Conservation (phyloP, 2,888 invertebrate genomes). For the Cheilosia vernalis region DNA sequence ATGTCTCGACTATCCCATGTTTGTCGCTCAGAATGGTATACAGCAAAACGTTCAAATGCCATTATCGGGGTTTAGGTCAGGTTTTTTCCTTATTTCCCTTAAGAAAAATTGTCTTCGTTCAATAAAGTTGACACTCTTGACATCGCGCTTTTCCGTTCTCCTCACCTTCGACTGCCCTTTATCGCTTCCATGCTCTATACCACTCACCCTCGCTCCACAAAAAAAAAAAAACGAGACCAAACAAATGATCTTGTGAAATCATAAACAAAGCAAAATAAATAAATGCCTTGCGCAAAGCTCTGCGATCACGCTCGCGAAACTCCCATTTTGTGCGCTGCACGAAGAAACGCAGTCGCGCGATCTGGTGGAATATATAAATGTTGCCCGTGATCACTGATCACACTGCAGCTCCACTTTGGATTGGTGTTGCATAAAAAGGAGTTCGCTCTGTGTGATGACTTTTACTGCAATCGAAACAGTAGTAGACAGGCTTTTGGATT, state of each 20-base stretch:
- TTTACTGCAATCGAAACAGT: constrained; percentile 58
- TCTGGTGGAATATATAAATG: constrained; percentile 1
- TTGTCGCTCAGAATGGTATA: constrained; percentile 13
- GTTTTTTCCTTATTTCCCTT: constrained; percentile 3
- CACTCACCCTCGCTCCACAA: background rate
- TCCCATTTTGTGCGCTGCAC: constrained; percentile 44
- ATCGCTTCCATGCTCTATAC: background rate
- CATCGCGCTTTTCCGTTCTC: constrained; percentile 26
- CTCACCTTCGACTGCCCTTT: background rate
- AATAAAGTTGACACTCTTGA: constrained; percentile 64
- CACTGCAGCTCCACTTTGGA: constrained; percentile 49
- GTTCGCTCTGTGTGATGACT: constrained; percentile 43
- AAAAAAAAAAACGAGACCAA: constrained; percentile 52
- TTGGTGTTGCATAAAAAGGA: constrained; percentile 63
- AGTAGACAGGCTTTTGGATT: constrained; percentile 50
- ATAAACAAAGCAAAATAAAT: constrained; percentile 67
- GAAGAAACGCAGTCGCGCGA: constrained; percentile 17
- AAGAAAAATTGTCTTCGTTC: constrained; percentile 32
- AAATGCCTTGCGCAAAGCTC: constrained; percentile 63
- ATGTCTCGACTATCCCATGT: constrained; percentile 49
- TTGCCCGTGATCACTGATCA: constrained; percentile 46
- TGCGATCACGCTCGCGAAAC: constrained; percentile 62
- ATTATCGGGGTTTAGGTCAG: constrained; percentile 56
- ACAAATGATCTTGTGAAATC: constrained; percentile 69
- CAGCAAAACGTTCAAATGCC: constrained; percentile 47